Conservation (phyloP, 2,888 invertebrate genomes). For the Drosophila mulleri region DNA sequence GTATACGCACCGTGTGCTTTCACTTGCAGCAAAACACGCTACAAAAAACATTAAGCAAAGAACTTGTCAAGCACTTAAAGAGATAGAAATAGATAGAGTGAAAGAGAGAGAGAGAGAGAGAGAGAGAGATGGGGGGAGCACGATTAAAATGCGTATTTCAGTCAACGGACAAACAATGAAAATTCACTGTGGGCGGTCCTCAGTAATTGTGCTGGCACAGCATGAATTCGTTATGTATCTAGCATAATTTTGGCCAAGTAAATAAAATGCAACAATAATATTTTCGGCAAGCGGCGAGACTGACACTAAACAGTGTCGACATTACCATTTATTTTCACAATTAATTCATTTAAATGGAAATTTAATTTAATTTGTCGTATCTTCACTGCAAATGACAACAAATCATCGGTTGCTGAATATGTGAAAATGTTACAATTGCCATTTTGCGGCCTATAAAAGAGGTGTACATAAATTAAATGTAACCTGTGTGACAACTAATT, state of each 20-base stretch:
- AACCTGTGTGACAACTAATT: neutral
- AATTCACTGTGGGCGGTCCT: constrained; percentile 21
- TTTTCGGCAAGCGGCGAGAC: neutral
- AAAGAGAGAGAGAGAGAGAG: too few relatives aligned
- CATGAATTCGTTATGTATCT: constrained; percentile 39
- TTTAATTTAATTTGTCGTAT: constrained; percentile 4
- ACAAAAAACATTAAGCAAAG: constrained; percentile 60
- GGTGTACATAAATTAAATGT: neutral
- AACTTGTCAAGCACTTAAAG: constrained; percentile 27
- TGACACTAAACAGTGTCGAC: neutral
- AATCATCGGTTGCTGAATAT: neutral
- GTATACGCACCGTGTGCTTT: constrained; percentile 55
- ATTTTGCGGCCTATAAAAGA: neutral
- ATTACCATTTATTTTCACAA: constrained; percentile 8
- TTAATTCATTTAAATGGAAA: constrained; percentile 5
- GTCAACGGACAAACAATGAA: constrained; percentile 49
- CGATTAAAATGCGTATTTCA: constrained; percentile 57
- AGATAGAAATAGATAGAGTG: neutral
- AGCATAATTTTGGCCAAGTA: constrained; percentile 27
- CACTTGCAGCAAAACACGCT: constrained; percentile 27
- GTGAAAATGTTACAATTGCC: neutral
- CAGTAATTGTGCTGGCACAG: constrained; percentile 45
- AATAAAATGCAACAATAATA: constrained; percentile 43
- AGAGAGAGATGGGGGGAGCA: constrained; percentile 8
- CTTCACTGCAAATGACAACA: constrained; percentile 15